These are phyloP conservation scores for Macropus fuliginosus DNA, from an alignment of 2,797 vertebrate genomes.

Conservation along the genomic window DNA sequence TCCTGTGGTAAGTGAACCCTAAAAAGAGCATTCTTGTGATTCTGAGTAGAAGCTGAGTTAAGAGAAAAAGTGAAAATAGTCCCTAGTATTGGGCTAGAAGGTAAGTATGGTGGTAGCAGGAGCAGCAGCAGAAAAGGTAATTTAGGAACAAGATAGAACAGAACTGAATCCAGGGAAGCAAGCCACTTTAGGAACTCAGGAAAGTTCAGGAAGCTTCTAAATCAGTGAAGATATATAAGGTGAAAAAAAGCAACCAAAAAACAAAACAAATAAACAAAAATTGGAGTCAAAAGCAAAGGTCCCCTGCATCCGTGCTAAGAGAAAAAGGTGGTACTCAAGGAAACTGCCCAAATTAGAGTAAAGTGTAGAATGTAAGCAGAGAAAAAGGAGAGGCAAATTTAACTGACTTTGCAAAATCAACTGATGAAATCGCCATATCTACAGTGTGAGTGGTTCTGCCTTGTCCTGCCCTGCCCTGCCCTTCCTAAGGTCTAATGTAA, in stretches of 20 bases:
- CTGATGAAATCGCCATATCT: background rate
- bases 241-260: background rate
- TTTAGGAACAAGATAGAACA: background rate
- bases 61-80: background rate
- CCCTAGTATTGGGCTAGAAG: background rate
- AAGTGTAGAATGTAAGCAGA: background rate
- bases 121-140: background rate
- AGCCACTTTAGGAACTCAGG: background rate
- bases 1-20: background rate
- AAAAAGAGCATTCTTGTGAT: background rate
- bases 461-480: background rate
- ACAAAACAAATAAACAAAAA: background rate
- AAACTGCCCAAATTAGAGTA: background rate
- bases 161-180: background rate
- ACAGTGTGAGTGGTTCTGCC: background rate
- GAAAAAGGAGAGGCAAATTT: background rate
- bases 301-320: background rate
- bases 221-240: background rate
- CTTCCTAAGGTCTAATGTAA: background rate
- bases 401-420: background rate
- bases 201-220: background rate
- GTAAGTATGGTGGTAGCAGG: background rate
- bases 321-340: background rate
- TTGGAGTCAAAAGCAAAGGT: background rate
- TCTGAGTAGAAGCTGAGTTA: background rate